Conservation (phyloP, 2,797 vertebrate species). For the Schizothorax lantsangensis region DNA sequence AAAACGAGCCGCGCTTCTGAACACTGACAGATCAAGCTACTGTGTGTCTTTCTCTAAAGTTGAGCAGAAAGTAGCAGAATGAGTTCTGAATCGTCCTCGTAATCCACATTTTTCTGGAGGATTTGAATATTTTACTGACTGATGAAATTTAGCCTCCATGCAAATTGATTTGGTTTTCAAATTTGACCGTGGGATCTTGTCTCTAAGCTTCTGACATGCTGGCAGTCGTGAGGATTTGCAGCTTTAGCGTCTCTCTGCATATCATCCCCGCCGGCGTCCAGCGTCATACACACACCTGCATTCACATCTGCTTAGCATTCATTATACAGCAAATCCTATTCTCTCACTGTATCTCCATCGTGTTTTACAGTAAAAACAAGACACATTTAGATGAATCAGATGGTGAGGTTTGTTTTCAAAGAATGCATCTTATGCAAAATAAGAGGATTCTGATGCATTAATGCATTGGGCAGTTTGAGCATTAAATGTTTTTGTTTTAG, state of each 20-base stretch:
- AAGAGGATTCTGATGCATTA: not conserved
- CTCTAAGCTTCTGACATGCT: constrained; percentile 57
- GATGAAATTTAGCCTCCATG: constrained; percentile 58
- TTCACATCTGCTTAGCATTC: not conserved
- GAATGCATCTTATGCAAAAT: no score
- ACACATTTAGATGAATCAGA: not conserved
- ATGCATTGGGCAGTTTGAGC: not conserved
- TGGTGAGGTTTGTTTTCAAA: not conserved
- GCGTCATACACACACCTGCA: constrained; percentile 11
- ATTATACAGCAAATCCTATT: not conserved
- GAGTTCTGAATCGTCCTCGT: constrained; percentile 51
- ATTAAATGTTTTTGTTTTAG: not conserved
- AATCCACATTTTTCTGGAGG: constrained; percentile 55
- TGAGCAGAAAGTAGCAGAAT: constrained; percentile 11
- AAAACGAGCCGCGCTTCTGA: not conserved
- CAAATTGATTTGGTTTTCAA: constrained; percentile 64
- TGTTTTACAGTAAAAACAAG: not conserved
- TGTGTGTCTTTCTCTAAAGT: constrained; percentile 23
- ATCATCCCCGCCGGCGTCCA: not conserved
- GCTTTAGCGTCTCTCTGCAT: constrained; percentile 21
- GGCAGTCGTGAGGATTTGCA: constrained; percentile 45
- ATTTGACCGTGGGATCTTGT: constrained; percentile 55
- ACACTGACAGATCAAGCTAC: not conserved
- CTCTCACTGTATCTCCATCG: not conserved
- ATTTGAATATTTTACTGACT: constrained; percentile 64